Conservation (phyloP, 2,888 invertebrate species). For the Rhyacophila evoluta region DNA sequence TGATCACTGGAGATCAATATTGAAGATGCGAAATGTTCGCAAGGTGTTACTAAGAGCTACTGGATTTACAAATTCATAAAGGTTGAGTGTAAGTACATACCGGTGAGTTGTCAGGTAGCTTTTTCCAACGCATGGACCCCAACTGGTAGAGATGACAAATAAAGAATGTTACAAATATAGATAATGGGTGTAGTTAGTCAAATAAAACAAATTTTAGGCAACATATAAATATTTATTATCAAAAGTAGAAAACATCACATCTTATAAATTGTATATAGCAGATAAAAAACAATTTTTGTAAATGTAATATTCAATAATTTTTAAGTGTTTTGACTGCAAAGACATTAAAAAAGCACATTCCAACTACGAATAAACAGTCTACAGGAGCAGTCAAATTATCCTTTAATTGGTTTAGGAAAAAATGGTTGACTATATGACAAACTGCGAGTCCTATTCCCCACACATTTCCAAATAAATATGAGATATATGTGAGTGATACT, state of each 20-base stretch:
- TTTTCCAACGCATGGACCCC: no score
- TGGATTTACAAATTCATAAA: no score
- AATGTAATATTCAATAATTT: conserved; percentile 37
- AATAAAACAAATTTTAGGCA: conserved; percentile 23
- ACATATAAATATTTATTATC: conserved; percentile 44
- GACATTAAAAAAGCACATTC: conserved; percentile 54
- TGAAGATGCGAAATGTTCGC: no score
- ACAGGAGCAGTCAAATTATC: conserved; percentile 51
- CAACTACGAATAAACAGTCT: conserved; percentile 53
- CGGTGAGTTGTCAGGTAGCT: no score
- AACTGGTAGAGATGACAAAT: no score
- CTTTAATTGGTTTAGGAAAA: conserved; percentile 50
- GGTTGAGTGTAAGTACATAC: no score
- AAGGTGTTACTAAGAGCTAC: no score
- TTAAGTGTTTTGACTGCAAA: conserved; percentile 53
- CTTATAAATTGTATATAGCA: conserved; percentile 38
- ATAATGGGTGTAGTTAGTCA: no score
- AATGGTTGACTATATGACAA: conserved; percentile 53
- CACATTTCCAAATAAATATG: conserved; percentile 50
- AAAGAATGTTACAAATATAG: no score
- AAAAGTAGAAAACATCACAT: conserved; percentile 47
- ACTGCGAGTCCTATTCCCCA: conserved; percentile 53
- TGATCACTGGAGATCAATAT: no score
- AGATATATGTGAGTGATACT: conserved; percentile 48
- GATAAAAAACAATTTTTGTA: conserved; percentile 28